A percentile compares a stretch with the other conserved stretches of the same genome.
Evolutionary conservation across 2,113 vertebrate species (phyloP).

Genomic region (Prochilodus magdalenae): DNA sequence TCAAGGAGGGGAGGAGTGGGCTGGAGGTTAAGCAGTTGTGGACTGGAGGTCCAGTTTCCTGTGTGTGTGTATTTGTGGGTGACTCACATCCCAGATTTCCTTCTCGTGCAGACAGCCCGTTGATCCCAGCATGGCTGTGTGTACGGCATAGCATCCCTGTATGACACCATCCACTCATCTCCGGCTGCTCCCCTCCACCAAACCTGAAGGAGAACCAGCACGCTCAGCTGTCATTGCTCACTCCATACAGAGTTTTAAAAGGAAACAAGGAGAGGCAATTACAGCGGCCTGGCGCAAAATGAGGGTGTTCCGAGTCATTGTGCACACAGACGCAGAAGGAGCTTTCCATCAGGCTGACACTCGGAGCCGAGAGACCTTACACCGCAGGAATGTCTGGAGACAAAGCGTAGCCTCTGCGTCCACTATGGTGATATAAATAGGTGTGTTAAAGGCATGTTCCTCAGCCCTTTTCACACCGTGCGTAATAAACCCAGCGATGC

Average conservation of each 20-base stretch:
- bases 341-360: constrained; percentile 5
- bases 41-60: too few relatives aligned
- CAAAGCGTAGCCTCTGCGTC: background rate
- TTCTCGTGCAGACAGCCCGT: background rate
- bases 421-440: background rate
- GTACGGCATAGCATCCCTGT: background rate
- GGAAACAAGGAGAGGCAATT: constrained; percentile 26
- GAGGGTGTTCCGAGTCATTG: constrained; percentile 35
- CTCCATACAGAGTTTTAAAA: constrained; percentile 26
- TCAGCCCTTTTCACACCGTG: background rate
- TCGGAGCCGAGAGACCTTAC: background rate
- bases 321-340: constrained; percentile 16
- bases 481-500: background rate
- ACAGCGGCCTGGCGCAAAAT: constrained; percentile 21
- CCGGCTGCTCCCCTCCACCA: background rate
- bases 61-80: too few relatives aligned
- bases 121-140: background rate
- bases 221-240: constrained; percentile 22
- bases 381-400: background rate
- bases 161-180: too few relatives aligned
- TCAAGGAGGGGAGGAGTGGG: too few relatives aligned
- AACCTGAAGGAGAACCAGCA: constrained; percentile 17
- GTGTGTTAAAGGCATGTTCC: background rate
- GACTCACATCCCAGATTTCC: too few relatives aligned
- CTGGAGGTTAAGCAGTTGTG: too few relatives aligned